phyloP scores from a whole-genome alignment of 1,140 invertebrate species.

The Drosophila parabipectinata region DNA sequence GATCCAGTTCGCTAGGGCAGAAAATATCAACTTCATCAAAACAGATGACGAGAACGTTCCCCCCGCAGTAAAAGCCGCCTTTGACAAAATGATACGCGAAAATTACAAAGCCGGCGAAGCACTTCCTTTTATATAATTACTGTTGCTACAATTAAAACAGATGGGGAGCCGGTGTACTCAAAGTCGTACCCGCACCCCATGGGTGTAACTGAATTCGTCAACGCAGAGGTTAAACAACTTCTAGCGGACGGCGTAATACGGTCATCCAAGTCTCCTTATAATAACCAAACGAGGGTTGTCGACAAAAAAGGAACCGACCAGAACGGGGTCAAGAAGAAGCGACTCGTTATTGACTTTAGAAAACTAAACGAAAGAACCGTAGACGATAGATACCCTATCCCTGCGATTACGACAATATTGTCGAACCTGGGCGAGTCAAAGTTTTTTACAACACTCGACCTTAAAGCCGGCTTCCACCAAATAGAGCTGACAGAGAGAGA shows the following conservation, averaged over 20 bases:
- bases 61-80: background rate
- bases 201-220: slow-evolving; percentile 20
- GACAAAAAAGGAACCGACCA: slow-evolving; percentile 16
- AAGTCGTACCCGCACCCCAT: slow-evolving; percentile 8
- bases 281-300: slow-evolving; percentile 27
- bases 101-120: background rate
- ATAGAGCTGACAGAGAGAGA: background rate
- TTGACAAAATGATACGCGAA: background rate
- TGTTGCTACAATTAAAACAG: background rate
- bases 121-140: background rate
- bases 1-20: no score
- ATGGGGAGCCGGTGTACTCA: background rate
- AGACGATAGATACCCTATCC: background rate
- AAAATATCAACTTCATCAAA: no score
- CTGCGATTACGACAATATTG: background rate
- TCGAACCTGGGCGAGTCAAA: background rate
- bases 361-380: background rate
- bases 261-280: slow-evolving; percentile 23
- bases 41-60: no score
- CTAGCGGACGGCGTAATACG: slow-evolving; percentile 17
- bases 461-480: background rate
- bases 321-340: slow-evolving; percentile 1
- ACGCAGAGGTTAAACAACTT: background rate
- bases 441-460: background rate
- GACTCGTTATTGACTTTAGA: background rate